Evolutionary conservation across 2,888 invertebrate species (phyloP).

Genomic region (Scotopteryx bipunctaria): DNA sequence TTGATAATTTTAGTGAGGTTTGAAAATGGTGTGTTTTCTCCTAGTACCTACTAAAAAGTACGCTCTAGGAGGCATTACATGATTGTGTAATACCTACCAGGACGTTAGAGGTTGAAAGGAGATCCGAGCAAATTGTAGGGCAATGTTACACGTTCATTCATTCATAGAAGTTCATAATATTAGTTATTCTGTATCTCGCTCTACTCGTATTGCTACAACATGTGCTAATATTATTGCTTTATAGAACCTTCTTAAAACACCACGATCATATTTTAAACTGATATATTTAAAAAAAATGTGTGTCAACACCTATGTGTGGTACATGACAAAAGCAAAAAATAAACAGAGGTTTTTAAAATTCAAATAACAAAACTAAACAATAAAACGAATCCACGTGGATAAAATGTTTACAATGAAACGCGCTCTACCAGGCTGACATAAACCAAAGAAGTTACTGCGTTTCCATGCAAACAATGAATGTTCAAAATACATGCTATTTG

Average conservation of each 20-base stretch:
- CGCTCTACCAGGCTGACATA: constrained; percentile 32
- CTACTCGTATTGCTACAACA: constrained; percentile 5
- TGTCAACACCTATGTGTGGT: too few species aligned
- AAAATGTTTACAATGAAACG: constrained; percentile 32
- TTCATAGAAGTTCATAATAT: constrained; percentile 40
- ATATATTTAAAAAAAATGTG: too few species aligned
- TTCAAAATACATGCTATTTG: constrained; percentile 14
- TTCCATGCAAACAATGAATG: constrained; percentile 29
- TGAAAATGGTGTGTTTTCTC: not conserved
- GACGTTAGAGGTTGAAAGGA: constrained; percentile 50
- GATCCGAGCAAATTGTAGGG: constrained; percentile 43
- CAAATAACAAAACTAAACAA: not conserved
- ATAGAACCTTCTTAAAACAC: too few species aligned
- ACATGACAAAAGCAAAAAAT: not conserved
- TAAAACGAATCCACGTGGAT: constrained; percentile 11
- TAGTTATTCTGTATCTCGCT: constrained; percentile 20
- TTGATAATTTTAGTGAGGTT: not conserved
- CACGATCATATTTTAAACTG: too few species aligned
- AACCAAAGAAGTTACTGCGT: constrained; percentile 22
- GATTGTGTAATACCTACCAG: constrained; percentile 74
- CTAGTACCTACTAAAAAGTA: constrained; percentile 39
- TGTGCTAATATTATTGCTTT: too few species aligned
- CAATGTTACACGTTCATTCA: constrained; percentile 44
- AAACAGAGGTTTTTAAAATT: not conserved
- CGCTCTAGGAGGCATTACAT: constrained; percentile 61